These are phyloP conservation scores for Troides helena DNA, from an alignment of 2,888 invertebrate species.

Conservation along the genomic window DNA sequence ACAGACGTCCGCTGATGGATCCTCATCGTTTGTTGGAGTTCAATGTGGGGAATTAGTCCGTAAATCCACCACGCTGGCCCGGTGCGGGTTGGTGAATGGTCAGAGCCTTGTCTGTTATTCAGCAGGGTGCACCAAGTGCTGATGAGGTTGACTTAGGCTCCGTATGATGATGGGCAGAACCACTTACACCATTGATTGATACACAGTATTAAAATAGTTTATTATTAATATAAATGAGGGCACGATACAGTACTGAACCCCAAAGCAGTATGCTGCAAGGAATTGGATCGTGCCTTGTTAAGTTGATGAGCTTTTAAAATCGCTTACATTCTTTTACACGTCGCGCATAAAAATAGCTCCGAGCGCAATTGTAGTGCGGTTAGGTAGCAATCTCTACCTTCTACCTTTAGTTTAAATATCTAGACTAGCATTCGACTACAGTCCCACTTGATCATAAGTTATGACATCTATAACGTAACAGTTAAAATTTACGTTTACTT, in stretches of 20 bases:
- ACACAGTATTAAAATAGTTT: neutral
- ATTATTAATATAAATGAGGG: neutral
- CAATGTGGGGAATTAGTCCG: too few relatives aligned
- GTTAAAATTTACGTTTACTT: too few relatives aligned
- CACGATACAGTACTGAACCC: conserved; percentile 13
- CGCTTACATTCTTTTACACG: conserved; percentile 29
- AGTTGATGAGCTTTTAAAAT: conserved; percentile 36
- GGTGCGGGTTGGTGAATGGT: too few relatives aligned
- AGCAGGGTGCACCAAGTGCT: too few relatives aligned
- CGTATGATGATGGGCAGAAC: too few relatives aligned
- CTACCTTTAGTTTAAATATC: neutral
- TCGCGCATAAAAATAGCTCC: conserved; percentile 28
- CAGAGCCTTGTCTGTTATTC: too few relatives aligned
- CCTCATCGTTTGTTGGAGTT: too few relatives aligned
- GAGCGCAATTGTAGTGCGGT: conserved; percentile 9
- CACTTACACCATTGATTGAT: neutral
- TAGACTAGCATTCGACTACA: neutral
- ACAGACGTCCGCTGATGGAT: too few relatives aligned
- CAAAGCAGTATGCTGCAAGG: conserved; percentile 32
- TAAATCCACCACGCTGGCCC: too few relatives aligned
- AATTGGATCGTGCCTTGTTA: conserved; percentile 37
- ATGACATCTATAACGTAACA: too few relatives aligned
- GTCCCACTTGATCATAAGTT: neutral
- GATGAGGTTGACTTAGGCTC: too few relatives aligned
- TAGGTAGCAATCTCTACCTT: neutral